Conservation (phyloP, 2,888 invertebrate genomes). For the Neuroscelio doddi region DNA sequence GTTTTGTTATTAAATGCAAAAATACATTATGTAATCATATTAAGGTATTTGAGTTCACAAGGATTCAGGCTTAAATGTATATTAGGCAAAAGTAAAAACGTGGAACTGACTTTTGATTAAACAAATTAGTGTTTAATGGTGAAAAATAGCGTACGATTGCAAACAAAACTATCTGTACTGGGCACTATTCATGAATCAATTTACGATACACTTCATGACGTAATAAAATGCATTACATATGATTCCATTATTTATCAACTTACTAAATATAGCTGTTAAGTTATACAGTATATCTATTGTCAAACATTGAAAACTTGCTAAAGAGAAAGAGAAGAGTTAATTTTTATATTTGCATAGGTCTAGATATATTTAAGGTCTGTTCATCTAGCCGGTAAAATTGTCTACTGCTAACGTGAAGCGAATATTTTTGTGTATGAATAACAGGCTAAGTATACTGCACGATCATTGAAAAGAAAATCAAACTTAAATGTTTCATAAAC, state of each 20-base stretch:
- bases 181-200: too few species aligned
- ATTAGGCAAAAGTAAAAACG: not conserved
- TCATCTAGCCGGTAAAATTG: slow-evolving; percentile 9
- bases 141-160: not conserved
- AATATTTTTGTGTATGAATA: slow-evolving; percentile 12
- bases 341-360: slow-evolving; percentile 37
- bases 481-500: not conserved
- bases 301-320: slow-evolving; percentile 26
- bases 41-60: slow-evolving; percentile 1
- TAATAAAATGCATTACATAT: too few species aligned
- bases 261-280: slow-evolving; percentile 11
- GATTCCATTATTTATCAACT: too few species aligned
- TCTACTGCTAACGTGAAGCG: slow-evolving; percentile 3
- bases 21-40: slow-evolving; percentile 5
- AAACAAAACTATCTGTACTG: not conserved
- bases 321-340: slow-evolving; percentile 36
- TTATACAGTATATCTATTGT: slow-evolving; percentile 15
- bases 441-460: not conserved
- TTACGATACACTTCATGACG: too few species aligned
- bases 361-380: slow-evolving; percentile 21
- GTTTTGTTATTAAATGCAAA: slow-evolving; percentile 17
- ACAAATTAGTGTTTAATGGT: not conserved
- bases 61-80: not conserved
- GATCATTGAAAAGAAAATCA: not conserved
- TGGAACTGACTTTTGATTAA: not conserved